Evolutionary conservation across 2,113 vertebrate species (phyloP).

Genomic region (Carettochelys insculpta): DNA sequence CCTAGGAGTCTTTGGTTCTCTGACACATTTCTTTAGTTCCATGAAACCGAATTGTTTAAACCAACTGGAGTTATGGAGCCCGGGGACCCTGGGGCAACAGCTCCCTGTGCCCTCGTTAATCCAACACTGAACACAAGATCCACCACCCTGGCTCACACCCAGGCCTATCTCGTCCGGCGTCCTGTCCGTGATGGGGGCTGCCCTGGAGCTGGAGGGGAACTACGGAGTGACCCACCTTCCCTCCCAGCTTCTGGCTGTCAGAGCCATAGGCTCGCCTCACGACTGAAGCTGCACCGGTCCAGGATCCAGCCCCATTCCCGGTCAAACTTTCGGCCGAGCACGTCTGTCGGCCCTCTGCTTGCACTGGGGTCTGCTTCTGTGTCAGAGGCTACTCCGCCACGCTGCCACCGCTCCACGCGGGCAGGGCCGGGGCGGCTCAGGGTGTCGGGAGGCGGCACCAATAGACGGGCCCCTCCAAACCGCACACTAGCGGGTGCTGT

Average conservation of each 20-base stretch:
- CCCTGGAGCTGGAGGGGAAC: neutral
- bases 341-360: neutral
- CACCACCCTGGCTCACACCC: neutral
- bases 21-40: too few species aligned
- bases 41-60: too few species aligned
- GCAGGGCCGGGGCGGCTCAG: neutral
- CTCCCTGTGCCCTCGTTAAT: too few species aligned
- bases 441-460: too few species aligned
- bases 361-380: too few species aligned
- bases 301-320: too few species aligned
- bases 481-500: too few species aligned
- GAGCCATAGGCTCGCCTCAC: neutral
- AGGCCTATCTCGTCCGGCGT: neutral
- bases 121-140: neutral
- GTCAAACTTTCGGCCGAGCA: neutral
- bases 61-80: too few species aligned
- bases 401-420: neutral
- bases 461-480: neutral
- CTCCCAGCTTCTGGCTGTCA: neutral
- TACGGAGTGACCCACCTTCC: neutral
- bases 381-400: neutral
- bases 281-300: too few species aligned
- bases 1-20: too few species aligned
- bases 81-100: too few species aligned
- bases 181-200: neutral